Percentiles rank a stretch among this genome's conserved stretches.
Conservation (phyloP, 2,797 vertebrate species). For the Caiman crocodilus region DNA sequence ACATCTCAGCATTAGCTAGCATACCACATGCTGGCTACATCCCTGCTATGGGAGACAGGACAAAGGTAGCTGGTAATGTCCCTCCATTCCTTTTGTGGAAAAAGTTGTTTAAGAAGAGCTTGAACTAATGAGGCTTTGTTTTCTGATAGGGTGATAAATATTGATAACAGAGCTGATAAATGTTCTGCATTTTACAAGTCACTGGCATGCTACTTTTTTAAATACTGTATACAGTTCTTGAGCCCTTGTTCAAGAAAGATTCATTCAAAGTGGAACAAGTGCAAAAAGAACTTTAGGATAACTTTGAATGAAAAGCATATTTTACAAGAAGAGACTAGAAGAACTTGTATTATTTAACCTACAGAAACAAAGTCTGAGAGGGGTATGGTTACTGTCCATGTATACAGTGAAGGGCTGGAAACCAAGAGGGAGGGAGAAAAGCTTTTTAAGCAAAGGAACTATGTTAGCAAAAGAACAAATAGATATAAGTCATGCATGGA, state of each 20-base stretch:
- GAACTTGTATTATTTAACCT: slow-evolving; percentile 15
- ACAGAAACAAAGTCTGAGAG: slow-evolving; percentile 12
- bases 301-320: neutral
- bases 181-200: too few relatives aligned
- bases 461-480: neutral
- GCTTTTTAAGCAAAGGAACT: neutral
- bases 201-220: too few relatives aligned
- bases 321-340: slow-evolving; percentile 23
- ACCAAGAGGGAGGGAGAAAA: neutral
- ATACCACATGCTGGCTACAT: too few relatives aligned
- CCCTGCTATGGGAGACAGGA: too few relatives aligned
- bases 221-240: too few relatives aligned
- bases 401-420: neutral
- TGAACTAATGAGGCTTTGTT: too few relatives aligned
- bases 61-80: too few relatives aligned
- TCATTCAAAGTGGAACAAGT: slow-evolving; percentile 18
- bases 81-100: too few relatives aligned
- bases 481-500: neutral
- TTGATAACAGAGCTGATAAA: too few relatives aligned
- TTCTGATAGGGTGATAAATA: too few relatives aligned
- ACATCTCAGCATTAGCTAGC: too few relatives aligned
- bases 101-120: too few relatives aligned
- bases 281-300: slow-evolving; percentile 2
- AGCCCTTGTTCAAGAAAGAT: neutral
- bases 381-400: neutral